These are phyloP conservation scores for Platycheirus albimanus DNA, from an alignment of 2,888 invertebrate genomes.

Conservation along the genomic window DNA sequence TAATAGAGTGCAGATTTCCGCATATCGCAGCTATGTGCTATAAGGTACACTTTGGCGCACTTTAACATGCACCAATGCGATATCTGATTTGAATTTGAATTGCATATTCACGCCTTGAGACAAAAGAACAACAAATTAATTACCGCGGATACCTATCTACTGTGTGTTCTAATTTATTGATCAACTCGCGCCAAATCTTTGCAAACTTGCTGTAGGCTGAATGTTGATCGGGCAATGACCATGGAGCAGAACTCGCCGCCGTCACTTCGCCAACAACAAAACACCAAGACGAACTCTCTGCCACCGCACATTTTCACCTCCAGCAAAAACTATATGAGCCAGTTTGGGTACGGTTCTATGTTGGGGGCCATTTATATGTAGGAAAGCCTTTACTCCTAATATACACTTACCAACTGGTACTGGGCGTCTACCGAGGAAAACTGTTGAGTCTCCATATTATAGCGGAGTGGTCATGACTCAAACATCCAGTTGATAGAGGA, in stretches of 20 bases:
- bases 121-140: constrained; percentile 72
- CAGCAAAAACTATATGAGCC: constrained; percentile 24
- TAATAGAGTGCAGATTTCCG: constrained; percentile 54
- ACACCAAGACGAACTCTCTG: constrained; percentile 51
- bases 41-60: constrained; percentile 19
- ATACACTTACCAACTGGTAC: constrained; percentile 5
- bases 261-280: too few species aligned
- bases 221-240: constrained; percentile 65
- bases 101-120: constrained; percentile 62
- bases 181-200: constrained; percentile 67
- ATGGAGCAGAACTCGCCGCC: constrained; percentile 58
- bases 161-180: constrained; percentile 73
- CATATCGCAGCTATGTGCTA: constrained; percentile 31
- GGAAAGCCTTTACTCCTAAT: constrained; percentile 8
- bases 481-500: constrained; percentile 60
- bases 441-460: constrained; percentile 21
- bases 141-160: constrained; percentile 68
- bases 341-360: constrained; percentile 51
- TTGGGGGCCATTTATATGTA: constrained; percentile 48
- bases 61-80: constrained; percentile 18
- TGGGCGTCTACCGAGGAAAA: constrained; percentile 50
- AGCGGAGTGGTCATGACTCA: constrained; percentile 64
- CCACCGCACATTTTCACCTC: constrained; percentile 39
- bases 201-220: constrained; percentile 48
- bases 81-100: constrained; percentile 66